Base-by-base conservation (phyloP, 2,888 invertebrate species). In the Xanthia icteritia region DNA sequence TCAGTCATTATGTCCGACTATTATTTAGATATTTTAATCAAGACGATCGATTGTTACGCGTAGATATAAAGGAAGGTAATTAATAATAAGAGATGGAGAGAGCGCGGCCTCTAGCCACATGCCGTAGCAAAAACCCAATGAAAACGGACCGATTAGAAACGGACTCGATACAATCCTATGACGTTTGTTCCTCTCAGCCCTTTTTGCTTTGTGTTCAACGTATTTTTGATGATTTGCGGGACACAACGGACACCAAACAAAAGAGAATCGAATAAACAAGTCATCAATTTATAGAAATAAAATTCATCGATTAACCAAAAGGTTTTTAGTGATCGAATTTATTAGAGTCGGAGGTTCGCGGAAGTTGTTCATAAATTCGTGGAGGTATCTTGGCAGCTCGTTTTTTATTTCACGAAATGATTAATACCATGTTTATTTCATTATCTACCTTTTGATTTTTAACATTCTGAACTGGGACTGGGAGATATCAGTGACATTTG, bases 1-100 rank as follows among this genome's bases (percentile, higher is more conserved):
- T 89, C 89, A 92, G 90, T 93, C 92, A 95, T 95, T 95, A 93
- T 90, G 87, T 88, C 89, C 88, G 83, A 92, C 94, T 94, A 94
- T 96, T 96, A 96, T 96, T 94, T 94, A 93, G 95, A 96, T 96
- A 96, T 96, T 96, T 95, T 96, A 96, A 96, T 96, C 96, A 96
- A 96, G 93, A 83, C 94, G 93, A 95, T 95, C 95, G 93, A 95
- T 95, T 94, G 94, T 93, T 93, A 93, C 92, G 94, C 93, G 90
- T 93, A 90, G 90, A 91, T 91, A 96, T 95, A 95, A 96, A 95
- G 89, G 95, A 95, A 96, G 94, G 93, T 96, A 96, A 96, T 96
- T 96, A 96, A 96, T 96, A 96, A 95, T 93, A 94, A 93, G 92
- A 94, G 92, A 92, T 92, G 92, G 93, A 92, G 90, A 90, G 89